phyloP scores from a whole-genome alignment of 2,797 vertebrate genomes.

The Arnoldichthys spilopterus region DNA sequence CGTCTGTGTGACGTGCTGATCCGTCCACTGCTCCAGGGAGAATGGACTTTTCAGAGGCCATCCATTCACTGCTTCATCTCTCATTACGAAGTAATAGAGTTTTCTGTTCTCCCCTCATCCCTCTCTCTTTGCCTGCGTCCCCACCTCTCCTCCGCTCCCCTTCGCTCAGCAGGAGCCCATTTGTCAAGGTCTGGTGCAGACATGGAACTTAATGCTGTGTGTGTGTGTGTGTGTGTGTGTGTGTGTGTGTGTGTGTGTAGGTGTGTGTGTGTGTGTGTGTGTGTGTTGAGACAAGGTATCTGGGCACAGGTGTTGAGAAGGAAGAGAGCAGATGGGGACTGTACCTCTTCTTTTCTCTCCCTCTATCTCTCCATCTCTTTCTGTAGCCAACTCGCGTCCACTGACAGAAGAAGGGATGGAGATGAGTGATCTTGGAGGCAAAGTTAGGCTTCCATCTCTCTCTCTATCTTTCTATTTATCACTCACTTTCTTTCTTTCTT shows the following conservation, averaged over 20 bases:
- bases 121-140: conserved; percentile 23
- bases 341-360: conserved; percentile 49
- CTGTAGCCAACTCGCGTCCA: conserved; percentile 53
- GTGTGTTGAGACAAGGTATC: conserved; percentile 33
- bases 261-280: conserved; percentile 15
- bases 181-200: conserved; percentile 59
- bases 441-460: conserved; percentile 8
- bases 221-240: conserved; percentile 38
- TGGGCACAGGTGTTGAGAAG: conserved; percentile 72
- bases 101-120: conserved; percentile 44
- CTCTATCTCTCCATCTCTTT: conserved; percentile 64
- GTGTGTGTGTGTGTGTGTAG: conserved; percentile 32
- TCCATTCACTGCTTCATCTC: conserved; percentile 35
- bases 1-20: conserved; percentile 37
- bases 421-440: conserved; percentile 23
- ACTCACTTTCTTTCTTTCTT: neutral
- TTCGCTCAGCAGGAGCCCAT: conserved; percentile 51
- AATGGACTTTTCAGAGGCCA: conserved; percentile 19
- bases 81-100: conserved; percentile 47
- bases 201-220: conserved; percentile 49
- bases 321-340: conserved; percentile 71
- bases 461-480: conserved; percentile 51
- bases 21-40: conserved; percentile 16
- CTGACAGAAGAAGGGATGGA: conserved; percentile 44
- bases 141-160: conserved; percentile 24